Evolutionary conservation across 2,113 vertebrate genomes (phyloP).

Genomic region (Jaculus jaculus): DNA sequence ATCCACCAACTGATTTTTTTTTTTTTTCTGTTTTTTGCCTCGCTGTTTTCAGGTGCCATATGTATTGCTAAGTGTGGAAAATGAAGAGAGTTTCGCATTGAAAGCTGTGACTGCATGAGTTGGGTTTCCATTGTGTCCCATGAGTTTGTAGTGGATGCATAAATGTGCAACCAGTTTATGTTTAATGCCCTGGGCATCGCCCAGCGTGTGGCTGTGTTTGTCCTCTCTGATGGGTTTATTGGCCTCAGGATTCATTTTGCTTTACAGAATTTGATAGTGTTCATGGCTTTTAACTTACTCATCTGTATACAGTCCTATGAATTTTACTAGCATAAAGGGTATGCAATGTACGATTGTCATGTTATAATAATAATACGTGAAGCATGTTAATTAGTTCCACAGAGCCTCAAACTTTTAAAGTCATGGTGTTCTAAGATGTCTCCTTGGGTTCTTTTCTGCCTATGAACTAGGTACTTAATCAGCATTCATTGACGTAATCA

Average conservation of each 20-base stretch:
- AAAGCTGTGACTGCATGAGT: not conserved
- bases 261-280: not conserved
- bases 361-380: too few relatives aligned
- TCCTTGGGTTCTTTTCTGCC: not conserved
- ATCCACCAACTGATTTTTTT: not conserved
- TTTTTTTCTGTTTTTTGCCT: not conserved
- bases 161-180: not conserved
- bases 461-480: not conserved
- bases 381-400: too few relatives aligned
- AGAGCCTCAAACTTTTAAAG: not conserved
- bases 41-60: not conserved
- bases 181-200: not conserved
- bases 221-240: not conserved
- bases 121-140: not conserved
- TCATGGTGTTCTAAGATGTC: slow-evolving; percentile 25
- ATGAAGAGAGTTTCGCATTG: slow-evolving; percentile 7
- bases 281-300: not conserved
- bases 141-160: not conserved
- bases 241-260: not conserved
- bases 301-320: too few relatives aligned
- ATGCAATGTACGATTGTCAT: too few relatives aligned
- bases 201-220: not conserved
- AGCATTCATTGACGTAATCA: not conserved
- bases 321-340: too few relatives aligned
- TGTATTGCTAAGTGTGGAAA: not conserved